A percentile compares a stretch with the other conserved stretches of the same genome.
phyloP scores from a whole-genome alignment of 2,888 invertebrate genomes.

The Tiphia femorata region DNA sequence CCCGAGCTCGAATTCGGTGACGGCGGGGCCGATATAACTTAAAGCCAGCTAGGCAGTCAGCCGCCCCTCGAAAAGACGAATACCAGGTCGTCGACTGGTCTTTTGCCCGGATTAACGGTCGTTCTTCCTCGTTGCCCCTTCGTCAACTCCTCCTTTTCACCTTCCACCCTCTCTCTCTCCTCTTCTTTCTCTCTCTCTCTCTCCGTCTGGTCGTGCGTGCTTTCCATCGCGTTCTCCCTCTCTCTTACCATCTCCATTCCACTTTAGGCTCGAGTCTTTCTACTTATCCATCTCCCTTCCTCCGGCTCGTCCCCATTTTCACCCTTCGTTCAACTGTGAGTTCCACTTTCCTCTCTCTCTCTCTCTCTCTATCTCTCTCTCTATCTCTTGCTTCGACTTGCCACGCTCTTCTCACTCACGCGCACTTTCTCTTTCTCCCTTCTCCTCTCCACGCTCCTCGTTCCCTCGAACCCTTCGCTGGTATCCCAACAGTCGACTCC shows the following conservation, averaged over 20 bases:
- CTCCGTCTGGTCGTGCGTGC: too few species aligned
- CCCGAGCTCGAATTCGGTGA: slow-evolving; percentile 24
- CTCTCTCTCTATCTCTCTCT: neutral
- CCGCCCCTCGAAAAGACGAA: slow-evolving; percentile 40
- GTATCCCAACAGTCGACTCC: slow-evolving; percentile 13
- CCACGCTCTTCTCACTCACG: neutral
- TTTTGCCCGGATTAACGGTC: slow-evolving; percentile 51
- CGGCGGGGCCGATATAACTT: slow-evolving; percentile 34
- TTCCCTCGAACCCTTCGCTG: neutral
- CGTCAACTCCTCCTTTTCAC: neutral
- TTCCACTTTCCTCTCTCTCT: neutral
- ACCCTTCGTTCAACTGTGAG: too few species aligned
- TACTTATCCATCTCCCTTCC: neutral
- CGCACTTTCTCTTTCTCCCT: slow-evolving; percentile 7
- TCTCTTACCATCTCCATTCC: neutral
- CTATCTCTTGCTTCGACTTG: neutral
- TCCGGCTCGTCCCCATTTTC: neutral
- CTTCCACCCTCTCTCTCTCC: neutral
- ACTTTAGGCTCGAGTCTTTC: neutral
- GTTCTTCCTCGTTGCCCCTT: neutral
- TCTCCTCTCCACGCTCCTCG: neutral
- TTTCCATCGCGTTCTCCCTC: too few species aligned
- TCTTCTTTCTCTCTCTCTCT: neutral
- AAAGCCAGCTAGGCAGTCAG: too few species aligned
- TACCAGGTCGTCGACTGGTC: slow-evolving; percentile 42